These are phyloP conservation scores for Indicator maculatus DNA, from an alignment of 2,113 vertebrate species.

Conservation along the genomic window DNA sequence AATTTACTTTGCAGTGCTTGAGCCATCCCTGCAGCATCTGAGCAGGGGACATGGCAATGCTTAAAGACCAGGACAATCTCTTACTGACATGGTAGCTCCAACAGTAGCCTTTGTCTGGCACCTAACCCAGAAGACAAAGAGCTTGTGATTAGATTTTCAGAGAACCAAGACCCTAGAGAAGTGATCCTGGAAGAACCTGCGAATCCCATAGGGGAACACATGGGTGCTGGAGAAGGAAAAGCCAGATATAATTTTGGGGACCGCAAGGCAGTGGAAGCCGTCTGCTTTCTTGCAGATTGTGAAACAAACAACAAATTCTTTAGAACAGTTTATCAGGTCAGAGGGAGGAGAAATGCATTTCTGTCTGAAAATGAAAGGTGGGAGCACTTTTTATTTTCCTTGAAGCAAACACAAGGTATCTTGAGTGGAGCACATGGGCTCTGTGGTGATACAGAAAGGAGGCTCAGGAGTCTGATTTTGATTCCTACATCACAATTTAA, in stretches of 20 bases:
- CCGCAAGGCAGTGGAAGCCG: background rate
- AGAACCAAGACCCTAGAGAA: background rate
- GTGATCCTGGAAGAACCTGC: background rate
- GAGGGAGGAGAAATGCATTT: background rate
- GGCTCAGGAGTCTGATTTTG: background rate
- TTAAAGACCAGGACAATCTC: background rate
- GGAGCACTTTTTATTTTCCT: background rate
- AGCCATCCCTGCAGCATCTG: background rate
- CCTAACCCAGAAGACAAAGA: background rate
- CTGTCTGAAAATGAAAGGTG: background rate
- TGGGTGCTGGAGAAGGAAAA: background rate
- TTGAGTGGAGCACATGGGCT: background rate
- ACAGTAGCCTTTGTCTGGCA: background rate
- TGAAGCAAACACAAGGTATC: fast-evolving
- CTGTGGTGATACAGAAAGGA: background rate
- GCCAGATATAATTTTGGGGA: background rate
- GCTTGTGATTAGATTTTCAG: background rate
- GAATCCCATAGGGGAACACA: background rate
- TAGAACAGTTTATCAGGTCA: background rate
- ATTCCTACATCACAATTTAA: background rate
- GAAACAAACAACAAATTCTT: background rate
- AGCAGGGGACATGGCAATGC: background rate
- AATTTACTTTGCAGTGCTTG: background rate
- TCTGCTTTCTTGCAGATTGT: background rate
- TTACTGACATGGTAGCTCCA: background rate